Base-by-base conservation (phyloP, 2,888 invertebrate genomes). In the Xanthostigma xanthostigma region DNA sequence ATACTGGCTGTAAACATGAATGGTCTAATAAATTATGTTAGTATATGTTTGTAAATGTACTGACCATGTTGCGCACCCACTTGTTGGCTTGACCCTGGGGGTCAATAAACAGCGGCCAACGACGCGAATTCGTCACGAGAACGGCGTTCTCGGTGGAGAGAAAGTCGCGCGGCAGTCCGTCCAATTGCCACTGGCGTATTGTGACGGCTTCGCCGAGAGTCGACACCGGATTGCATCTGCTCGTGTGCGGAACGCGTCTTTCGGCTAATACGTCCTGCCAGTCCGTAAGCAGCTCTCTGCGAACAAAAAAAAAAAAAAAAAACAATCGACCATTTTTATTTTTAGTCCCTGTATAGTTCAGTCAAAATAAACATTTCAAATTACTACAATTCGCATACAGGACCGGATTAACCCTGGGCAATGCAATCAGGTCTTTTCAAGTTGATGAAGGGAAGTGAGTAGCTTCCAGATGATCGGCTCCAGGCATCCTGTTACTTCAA, bases 21-120 rank as follows among this genome's bases (percentile, higher is more conserved):
- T 27, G 27, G 6, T 27, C 27, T 27, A 27, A 27, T 27, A 27
- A 27, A 27, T 27, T 27, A 27, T 27, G 27, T 27, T 1, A 3
- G n/a, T n/a, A 17, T 12, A 8, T n/a, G n/a, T n/a, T 45, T 12
- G 12, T 38, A 12, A 33, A 3, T 41, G 60, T 56, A 53, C 70
- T 63, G 62, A 90, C 92, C 84, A 88, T 84, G 57, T 86, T 86
- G 56, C 87, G 80, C 36, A 93, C 80, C 92, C 92, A 93, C 62
- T 87, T 88, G 61, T 90, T 90, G 35, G 92, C 93, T 63, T 93
- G 92, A 9, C 84, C 85, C 68, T 93, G 92, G 0, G 93, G 93
- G 68, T 94, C 93, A 54, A 94, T 87, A 64, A 93, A 84, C 36
- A 94, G 74, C 1, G 93, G 91, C 82, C 90, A 93, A 36, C 92